Evolutionary conservation across 2,888 invertebrate genomes (phyloP).

Genomic region (Caenorhabditis panamensis): DNA sequence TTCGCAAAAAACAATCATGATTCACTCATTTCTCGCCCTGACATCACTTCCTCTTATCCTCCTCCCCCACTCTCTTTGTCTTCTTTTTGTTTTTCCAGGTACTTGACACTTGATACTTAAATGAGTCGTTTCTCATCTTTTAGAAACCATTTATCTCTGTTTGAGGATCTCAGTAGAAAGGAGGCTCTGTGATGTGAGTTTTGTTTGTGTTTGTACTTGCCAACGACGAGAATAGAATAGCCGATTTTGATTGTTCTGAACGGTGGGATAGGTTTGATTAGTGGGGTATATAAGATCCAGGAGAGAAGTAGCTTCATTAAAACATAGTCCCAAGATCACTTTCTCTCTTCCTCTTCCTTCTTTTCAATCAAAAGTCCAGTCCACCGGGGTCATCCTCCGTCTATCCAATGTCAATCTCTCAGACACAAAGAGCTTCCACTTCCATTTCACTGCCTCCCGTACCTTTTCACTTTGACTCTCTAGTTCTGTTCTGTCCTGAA

Average conservation of each 20-base stretch:
- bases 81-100: constrained; percentile 27
- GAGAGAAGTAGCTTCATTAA: too few relatives aligned
- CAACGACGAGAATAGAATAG: constrained; percentile 2
- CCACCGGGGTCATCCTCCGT: constrained; percentile 4
- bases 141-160: not conserved
- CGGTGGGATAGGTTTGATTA: constrained; percentile 6
- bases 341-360: not conserved
- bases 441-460: not conserved
- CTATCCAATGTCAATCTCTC: not conserved
- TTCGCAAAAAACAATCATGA: constrained; percentile 37
- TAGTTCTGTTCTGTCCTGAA: not conserved
- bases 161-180: too few relatives aligned
- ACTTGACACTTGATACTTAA: constrained; percentile 59
- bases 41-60: constrained; percentile 18
- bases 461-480: not conserved
- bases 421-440: not conserved
- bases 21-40: constrained; percentile 15
- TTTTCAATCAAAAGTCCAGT: constrained; percentile 6
- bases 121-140: not conserved
- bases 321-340: not conserved
- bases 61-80: not conserved
- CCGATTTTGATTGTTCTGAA: not conserved
- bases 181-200: constrained; percentile 15
- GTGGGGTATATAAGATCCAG: not conserved
- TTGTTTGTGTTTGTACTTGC: not conserved